Evolutionary conservation across 2,888 invertebrate species (phyloP), one percentile per base, ranked within the genome.

Genomic region (Biston betularia): DNA sequence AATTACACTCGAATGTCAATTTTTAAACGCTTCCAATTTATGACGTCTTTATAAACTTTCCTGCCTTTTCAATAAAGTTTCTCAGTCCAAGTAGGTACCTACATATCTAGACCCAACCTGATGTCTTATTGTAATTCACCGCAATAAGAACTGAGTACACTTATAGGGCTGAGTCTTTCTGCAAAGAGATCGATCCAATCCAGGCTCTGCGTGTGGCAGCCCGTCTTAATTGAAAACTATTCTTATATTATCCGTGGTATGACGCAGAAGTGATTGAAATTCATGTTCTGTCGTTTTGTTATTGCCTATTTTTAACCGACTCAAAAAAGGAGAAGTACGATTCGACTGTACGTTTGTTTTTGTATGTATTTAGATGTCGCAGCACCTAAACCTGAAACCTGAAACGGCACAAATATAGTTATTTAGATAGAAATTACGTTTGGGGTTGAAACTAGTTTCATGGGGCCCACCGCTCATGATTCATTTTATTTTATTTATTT

Each of bases 221-320:
- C 64, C 45, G 34, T 15, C 69, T 64, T 78, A 78, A 76, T 79
- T 74, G 76, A 67, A 76, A 79, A 71, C 76, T 69, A 71, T 79
- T 75, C 71, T 58, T 40, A 58, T 49, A 58, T 49, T 24, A 24
- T 24, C 24, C 5, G 24, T 24, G 14, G 6, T 7, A 6, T 24
- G 5, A 56, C 2, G 14, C 34, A 40, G 35, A 45, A 5, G 45
- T 34, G 7, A 49, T 33, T 33, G 49, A 49, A 49, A 49, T 49
- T 5, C 4, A n/a, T 46, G 12, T 46, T n/a, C 2, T 45, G 14
- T 14, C 14, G 5, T 45, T 14, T n/a, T 45, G 4, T 8, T 14
- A 46, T 46, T 46, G 6, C 1, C 15, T 46, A 15, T 7, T 15
- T 46, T 15, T 8, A 4, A 4, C 12, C n/a, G 49, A 6, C 24